Conservation (phyloP, 1,140 invertebrate genomes). For the Lordiphosa clarofinis region DNA sequence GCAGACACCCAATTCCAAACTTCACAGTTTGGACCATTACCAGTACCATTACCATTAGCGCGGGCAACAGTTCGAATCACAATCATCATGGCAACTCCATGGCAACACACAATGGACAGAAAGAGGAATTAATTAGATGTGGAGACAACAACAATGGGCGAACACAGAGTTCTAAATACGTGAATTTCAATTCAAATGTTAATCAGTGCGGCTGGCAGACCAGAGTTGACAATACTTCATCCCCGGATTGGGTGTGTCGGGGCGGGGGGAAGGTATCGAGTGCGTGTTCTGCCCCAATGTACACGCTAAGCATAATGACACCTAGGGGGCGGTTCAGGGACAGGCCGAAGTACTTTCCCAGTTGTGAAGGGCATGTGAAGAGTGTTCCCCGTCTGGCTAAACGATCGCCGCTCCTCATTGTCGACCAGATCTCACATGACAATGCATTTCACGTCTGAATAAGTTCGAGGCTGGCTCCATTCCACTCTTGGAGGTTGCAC, state of each 20-base stretch:
- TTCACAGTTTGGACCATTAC: conserved; percentile 27
- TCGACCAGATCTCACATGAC: conserved; percentile 49
- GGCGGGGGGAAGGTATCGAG: conserved; percentile 9
- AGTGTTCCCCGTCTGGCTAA: conserved; percentile 32
- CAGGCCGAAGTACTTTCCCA: conserved; percentile 47
- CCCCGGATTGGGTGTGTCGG: conserved; percentile 40
- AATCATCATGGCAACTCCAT: conserved; percentile 38
- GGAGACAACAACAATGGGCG: conserved; percentile 66
- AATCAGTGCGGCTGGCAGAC: conserved; percentile 62
- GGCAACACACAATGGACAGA: conserved; percentile 54
- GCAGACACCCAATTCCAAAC: conserved; percentile 32
- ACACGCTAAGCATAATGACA: conserved; percentile 65
- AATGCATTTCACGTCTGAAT: conserved; percentile 69
- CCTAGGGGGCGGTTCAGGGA: conserved; percentile 68
- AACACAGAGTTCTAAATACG: conserved; percentile 68
- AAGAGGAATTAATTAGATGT: conserved; percentile 75
- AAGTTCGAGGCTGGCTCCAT: conserved; percentile 68
- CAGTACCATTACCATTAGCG: conserved; percentile 56
- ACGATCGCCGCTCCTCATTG: conserved; percentile 50
- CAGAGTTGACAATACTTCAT: conserved; percentile 53
- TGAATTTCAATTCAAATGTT: conserved; percentile 76
- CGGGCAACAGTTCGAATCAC: conserved; percentile 45
- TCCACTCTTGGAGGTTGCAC: conserved; percentile 44
- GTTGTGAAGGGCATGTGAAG: conserved; percentile 57
- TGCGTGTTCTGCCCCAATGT: conserved; percentile 65